These are phyloP conservation scores for Mythimna albipuncta DNA, from an alignment of 2,888 invertebrate species.

Conservation along the genomic window DNA sequence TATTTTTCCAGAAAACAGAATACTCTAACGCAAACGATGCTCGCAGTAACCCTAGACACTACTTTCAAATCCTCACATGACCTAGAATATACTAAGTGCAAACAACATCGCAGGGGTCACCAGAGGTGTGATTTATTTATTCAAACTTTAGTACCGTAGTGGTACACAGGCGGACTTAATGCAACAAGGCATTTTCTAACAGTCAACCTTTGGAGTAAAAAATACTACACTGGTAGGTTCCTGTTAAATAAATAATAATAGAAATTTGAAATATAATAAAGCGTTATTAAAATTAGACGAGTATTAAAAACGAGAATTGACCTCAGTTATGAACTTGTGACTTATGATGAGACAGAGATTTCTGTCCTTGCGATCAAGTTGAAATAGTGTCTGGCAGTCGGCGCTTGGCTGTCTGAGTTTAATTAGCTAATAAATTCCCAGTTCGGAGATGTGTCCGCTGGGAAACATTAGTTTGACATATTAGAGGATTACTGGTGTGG, in stretches of 20 bases:
- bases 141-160: too few relatives aligned
- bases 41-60: not conserved
- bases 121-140: conserved; percentile 4
- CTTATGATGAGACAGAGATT: conserved; percentile 40
- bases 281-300: too few relatives aligned
- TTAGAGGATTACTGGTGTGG: conserved; percentile 1
- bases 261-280: too few relatives aligned
- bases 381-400: conserved; percentile 39
- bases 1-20: too few relatives aligned
- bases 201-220: too few relatives aligned
- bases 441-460: conserved; percentile 16
- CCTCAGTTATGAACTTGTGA: conserved; percentile 36
- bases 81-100: not conserved
- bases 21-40: not conserved
- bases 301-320: too few relatives aligned
- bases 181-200: too few relatives aligned
- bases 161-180: too few relatives aligned
- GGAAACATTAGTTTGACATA: conserved; percentile 21
- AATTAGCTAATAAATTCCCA: conserved; percentile 46
- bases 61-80: not conserved
- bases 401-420: conserved; percentile 30
- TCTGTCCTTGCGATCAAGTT: conserved; percentile 45
- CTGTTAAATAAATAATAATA: too few relatives aligned
- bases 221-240: too few relatives aligned
- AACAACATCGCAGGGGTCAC: conserved; percentile 21